These are phyloP conservation scores for Sebastes goodei DNA, from an alignment of 2,797 vertebrate genomes.

Conservation along the genomic window DNA sequence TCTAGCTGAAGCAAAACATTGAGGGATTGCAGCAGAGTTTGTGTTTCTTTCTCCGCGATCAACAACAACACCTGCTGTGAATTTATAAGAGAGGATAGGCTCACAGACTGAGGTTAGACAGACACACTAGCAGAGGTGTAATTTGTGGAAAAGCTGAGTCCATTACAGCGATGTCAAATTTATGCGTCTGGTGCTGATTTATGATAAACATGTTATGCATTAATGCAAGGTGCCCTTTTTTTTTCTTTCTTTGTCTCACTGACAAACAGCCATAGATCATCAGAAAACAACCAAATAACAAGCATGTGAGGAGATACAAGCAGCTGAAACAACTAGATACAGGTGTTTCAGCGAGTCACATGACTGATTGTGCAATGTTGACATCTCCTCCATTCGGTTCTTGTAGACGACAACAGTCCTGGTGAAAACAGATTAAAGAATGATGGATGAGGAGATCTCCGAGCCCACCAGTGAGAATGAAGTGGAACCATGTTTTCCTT, in stretches of 20 bases:
- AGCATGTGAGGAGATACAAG: background rate
- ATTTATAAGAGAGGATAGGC: background rate
- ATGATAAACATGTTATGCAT: background rate
- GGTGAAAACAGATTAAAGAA: conserved; percentile 31
- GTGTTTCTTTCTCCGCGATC: background rate
- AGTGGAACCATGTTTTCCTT: conserved; percentile 37
- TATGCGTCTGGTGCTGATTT: background rate
- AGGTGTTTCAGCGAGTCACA: background rate
- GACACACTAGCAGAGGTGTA: background rate
- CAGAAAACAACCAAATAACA: conserved; percentile 8
- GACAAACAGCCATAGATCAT: background rate
- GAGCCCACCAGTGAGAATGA: conserved; percentile 36
- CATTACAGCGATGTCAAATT: background rate
- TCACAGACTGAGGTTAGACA: background rate
- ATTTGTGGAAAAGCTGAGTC: background rate
- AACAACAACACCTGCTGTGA: conserved; percentile 16
- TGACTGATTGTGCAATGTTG: background rate
- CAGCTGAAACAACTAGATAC: conserved; percentile 43
- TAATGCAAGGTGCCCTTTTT: background rate
- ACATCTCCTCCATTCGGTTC: background rate
- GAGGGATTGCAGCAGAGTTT: background rate
- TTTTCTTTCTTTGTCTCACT: background rate
- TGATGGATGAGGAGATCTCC: conserved; percentile 7
- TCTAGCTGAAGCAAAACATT: conserved; percentile 3
- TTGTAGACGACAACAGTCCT: background rate